These are phyloP conservation scores for Plagodis dolabraria DNA, from an alignment of 2,888 invertebrate species.

Conservation along the genomic window DNA sequence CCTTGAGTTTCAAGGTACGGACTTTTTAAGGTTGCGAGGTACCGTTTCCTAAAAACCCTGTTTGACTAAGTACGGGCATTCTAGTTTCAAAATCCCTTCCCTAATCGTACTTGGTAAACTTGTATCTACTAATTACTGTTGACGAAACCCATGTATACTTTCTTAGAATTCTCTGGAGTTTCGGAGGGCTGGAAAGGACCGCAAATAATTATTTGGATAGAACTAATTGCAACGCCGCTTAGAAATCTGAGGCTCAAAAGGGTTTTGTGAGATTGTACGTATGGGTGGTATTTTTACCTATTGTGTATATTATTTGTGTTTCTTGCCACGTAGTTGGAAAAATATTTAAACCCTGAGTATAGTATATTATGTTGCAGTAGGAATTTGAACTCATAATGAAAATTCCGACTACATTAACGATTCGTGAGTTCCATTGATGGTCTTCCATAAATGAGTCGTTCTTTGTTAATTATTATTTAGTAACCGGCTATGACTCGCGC, in stretches of 20 bases:
- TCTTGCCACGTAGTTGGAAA: background rate
- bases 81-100: constrained; percentile 6
- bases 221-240: constrained; percentile 24
- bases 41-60: background rate
- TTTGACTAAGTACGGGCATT: constrained; percentile 2
- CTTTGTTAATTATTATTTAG: no score
- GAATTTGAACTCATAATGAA: no score
- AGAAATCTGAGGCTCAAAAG: constrained; percentile 14
- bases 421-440: no score
- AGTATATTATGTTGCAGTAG: no score
- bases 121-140: constrained; percentile 21
- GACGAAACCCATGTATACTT: constrained; percentile 7
- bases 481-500: no score
- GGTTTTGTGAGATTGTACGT: constrained; percentile 1
- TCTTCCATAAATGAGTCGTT: no score
- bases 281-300: background rate
- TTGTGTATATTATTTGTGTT: background rate
- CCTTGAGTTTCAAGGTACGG: no score
- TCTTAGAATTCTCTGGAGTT: constrained; percentile 5
- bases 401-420: no score
- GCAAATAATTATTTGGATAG: constrained; percentile 25
- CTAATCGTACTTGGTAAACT: constrained; percentile 17
- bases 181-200: constrained; percentile 8
- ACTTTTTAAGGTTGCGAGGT: no score
- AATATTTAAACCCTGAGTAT: no score